Evolutionary conservation across 92 coral and sea anemone species (phyloP), one percentile per base, ranked within the genome.

Genomic region (Plumapathes pennacea): DNA sequence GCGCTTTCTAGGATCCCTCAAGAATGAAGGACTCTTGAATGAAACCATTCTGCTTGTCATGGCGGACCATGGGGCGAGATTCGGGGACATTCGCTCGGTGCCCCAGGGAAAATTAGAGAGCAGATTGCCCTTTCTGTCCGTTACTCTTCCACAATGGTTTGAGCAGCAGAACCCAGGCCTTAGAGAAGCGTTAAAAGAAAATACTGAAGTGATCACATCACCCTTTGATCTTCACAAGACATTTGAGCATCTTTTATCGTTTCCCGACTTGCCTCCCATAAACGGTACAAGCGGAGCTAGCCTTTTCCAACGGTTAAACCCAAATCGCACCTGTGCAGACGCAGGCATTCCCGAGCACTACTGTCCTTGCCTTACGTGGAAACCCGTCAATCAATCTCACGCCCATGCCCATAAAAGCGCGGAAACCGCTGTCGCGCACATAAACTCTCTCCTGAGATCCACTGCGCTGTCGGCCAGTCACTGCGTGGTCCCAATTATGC

Each of bases 141-240:
- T 82, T 23, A 76, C 85, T 11, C 50, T 87, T 13, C 96, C 96
- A 1, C 10, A 63, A 13, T 67, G 76, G 81, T 67, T 78, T 22
- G 55, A 72, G 33, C 38, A 57, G 25, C 61, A 41, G 30, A 74
- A 29, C 41, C 80, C 79, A 27, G 71, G 48, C 10, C 25, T 56
- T 36, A 49, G 54, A 21, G 60, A 45, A 2, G 65, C 53, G 19
- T 54, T 88, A 28, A 37, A 40, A 13, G 60, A 38, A 19, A 88
- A 78, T 49, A 49, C 84, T 9, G 50, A 71, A 30, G 69, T 69
- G 9, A 67, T 88, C 8, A 51, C 67, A 4, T 88, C 96, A 7
- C 96, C 82, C 22, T 80, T 70, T 28, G 96, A 88, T 33, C 61
- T 87, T 13, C 79, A 87, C 69, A 83, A 82, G 4, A 87, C 96